Base-by-base conservation (phyloP, 2,797 vertebrate genomes). In the Lepilemur ruficaudatus region DNA sequence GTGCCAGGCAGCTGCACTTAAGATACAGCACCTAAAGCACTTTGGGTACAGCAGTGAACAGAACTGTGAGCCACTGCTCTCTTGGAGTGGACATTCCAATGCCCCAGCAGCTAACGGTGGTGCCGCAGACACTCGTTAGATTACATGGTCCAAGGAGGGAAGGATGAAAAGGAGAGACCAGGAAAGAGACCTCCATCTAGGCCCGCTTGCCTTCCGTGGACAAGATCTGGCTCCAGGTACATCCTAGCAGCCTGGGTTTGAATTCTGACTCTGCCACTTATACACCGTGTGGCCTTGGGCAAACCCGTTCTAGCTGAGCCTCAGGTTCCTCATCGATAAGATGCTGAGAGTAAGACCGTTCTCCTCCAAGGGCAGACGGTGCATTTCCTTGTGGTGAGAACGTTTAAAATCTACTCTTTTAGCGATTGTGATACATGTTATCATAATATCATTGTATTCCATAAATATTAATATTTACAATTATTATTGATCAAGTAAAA, bases 141-240 rank as follows among this genome's bases (percentile, higher is more conserved):
- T 18, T 20, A 35, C 69, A 23, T 2, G 4, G 46, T 32, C 43
- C 14, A 25, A 9, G 89, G 92, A 96, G 80, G 87, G 1, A 61
- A 0, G 3, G 67, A 70, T 30, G 73, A 94, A 80, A 96, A 94
- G 92, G 38, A 95, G 25, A 46, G 70, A 91, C 5, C 80, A 82
- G 84, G 65, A 89, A 91, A 63, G n/a, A 61, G 41, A 35, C 4
- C 14, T 57, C 75, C 38, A 32, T 79, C 67, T 35, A 63, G 65
- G 35, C n/a, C 2, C 0, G 28, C 75, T 41, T 76, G 35, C 28
- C 55, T 73, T 67, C 83, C 5, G 7, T 0, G 48, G 41, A 20
- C 7, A 0, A 17, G 9, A 7, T 35, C 57, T 1, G 2, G 17
- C 28, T 23, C 32, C 46, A 50, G n/a, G 11, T 14, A 4, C 63